These are phyloP conservation scores for Thamnophis elegans DNA, from an alignment of 2,797 vertebrate species.

Conservation along the genomic window DNA sequence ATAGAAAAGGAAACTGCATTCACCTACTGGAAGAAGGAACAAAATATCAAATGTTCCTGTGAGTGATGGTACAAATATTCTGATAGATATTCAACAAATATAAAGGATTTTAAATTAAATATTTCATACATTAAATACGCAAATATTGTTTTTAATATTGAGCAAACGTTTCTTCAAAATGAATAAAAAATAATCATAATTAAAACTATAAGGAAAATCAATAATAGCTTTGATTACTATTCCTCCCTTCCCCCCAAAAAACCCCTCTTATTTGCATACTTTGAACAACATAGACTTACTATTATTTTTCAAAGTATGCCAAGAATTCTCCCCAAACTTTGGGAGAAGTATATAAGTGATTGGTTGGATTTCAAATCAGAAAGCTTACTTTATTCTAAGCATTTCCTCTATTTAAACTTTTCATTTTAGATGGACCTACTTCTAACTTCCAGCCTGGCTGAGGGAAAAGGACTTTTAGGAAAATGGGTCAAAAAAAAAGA, in stretches of 20 bases:
- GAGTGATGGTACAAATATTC: background rate
- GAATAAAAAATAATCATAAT: background rate
- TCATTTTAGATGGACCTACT: too few species aligned
- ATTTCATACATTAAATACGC: background rate
- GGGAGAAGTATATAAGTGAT: background rate
- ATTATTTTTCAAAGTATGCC: background rate
- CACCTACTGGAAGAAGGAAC: background rate
- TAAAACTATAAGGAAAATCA: background rate
- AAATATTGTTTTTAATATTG: background rate
- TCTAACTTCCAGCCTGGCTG: too few species aligned
- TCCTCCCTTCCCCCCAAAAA: background rate
- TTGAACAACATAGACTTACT: background rate
- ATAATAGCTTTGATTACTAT: background rate
- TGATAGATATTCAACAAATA: background rate
- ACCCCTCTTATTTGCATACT: background rate
- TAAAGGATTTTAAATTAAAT: slow-evolving; percentile 27
- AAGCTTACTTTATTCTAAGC: too few species aligned
- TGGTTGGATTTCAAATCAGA: background rate
- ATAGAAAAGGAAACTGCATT: background rate
- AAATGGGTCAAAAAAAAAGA: too few species aligned
- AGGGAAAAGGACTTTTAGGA: too few species aligned
- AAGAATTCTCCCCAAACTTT: background rate
- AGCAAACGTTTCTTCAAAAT: background rate
- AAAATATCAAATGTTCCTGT: background rate
- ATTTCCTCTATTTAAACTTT: too few species aligned